Base-by-base conservation (phyloP, 2,113 vertebrate species). In the Psammodynastes pulverulentus region DNA sequence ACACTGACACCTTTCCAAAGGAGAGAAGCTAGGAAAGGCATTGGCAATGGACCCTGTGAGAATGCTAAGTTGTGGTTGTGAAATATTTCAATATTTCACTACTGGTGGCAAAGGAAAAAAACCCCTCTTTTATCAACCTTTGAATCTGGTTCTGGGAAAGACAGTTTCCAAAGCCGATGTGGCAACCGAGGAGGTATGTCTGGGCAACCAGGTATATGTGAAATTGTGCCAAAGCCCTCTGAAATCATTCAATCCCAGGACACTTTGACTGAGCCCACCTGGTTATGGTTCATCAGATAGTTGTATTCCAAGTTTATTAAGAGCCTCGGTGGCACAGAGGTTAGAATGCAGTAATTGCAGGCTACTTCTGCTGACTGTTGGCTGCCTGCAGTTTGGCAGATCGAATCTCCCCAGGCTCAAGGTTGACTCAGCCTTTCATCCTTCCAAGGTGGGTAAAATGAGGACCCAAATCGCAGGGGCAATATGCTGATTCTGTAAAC, bases 101-200 rank as follows among this genome's bases (percentile, higher is more conserved):
- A 34, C 17, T 19, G n/a, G 23, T 48, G 89, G 45, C 46, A 91
- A 15, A n/a, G 15, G 85, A 86, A 45, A 43, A 86, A n/a, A 26
- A 2, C 15, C 7, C 26, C n/a, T 89, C 58, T 67, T 29, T 49
- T 39, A 58, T 56, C 39, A 24, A 19, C 88, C 56, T 48, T 89
- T 51, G 24, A 58, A 87, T 88, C 10, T 13, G 84, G 29, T 29
- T 19, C 45, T 23, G 94, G 79, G 90, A 92, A 93, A 93, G 48
- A 17, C 52, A 91, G 87, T 95, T 67, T 93, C 92, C 92, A 92
- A 96, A 62, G n/a, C 58, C 97, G 98, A 97, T 96, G 97, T 97
- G 97, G 96, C 95, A 98, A 96, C 94, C 96, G 96, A 97, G 96
- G 97, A 97, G 97, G 92, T 49, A 92, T 10, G 0, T 97, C 96